These are phyloP conservation scores for Carapus acus DNA, from an alignment of 2,797 vertebrate species.

Conservation along the genomic window DNA sequence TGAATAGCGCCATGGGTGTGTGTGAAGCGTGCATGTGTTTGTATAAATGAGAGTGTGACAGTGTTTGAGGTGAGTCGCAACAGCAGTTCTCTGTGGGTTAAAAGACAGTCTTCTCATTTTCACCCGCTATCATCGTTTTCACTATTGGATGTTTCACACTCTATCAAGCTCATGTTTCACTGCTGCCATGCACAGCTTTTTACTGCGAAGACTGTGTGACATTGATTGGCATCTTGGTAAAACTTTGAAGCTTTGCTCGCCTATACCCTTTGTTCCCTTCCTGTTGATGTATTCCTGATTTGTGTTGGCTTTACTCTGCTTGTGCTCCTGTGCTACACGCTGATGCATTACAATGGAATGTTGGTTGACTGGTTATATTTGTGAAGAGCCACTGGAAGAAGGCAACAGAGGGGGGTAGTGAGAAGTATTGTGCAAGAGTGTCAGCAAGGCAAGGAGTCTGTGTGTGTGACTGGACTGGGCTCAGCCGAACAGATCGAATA, in stretches of 20 bases:
- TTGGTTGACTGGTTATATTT: slow-evolving; percentile 69
- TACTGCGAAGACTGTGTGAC: slow-evolving; percentile 56
- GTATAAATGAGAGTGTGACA: slow-evolving; percentile 44
- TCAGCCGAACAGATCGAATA: slow-evolving; percentile 22
- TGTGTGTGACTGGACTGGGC: slow-evolving; percentile 36
- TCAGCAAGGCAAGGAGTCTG: slow-evolving; percentile 24
- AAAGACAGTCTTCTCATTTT: slow-evolving; percentile 58
- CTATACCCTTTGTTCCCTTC: background rate
- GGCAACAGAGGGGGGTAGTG: slow-evolving; percentile 43
- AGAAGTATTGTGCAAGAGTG: slow-evolving; percentile 55
- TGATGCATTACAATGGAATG: slow-evolving; percentile 66
- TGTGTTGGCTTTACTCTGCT: slow-evolving; percentile 33
- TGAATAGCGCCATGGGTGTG: slow-evolving; percentile 37
- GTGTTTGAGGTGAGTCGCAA: slow-evolving; percentile 48
- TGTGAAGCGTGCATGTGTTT: slow-evolving; percentile 35
- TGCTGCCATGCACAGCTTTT: slow-evolving; percentile 49
- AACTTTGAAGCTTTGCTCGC: background rate
- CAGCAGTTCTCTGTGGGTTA: slow-evolving; percentile 47
- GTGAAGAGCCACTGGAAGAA: slow-evolving; percentile 49
- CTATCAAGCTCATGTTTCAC: slow-evolving; percentile 67
- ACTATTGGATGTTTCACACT: slow-evolving; percentile 61
- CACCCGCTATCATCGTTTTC: slow-evolving; percentile 49
- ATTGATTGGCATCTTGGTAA: slow-evolving; percentile 48
- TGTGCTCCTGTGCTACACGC: slow-evolving; percentile 31
- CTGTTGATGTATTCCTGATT: slow-evolving; percentile 13